A percentile compares a stretch with the other conserved stretches of the same genome.
These are phyloP conservation scores for Raja brachyura DNA, from an alignment of 2,113 vertebrate species.

Conservation along the genomic window DNA sequence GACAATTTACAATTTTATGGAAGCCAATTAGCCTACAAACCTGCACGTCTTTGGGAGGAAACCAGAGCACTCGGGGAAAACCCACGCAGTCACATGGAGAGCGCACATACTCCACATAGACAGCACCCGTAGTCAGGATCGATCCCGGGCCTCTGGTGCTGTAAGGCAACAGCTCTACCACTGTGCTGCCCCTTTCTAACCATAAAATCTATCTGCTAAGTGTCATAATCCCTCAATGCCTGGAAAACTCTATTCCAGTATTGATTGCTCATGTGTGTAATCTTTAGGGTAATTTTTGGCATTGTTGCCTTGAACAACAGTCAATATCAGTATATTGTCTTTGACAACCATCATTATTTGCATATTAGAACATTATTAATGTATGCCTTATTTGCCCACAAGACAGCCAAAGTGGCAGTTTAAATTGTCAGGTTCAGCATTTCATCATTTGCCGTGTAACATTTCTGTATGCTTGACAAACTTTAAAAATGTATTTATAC, in stretches of 20 bases:
- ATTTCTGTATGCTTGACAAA: slow-evolving; percentile 44
- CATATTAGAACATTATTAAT: slow-evolving; percentile 37
- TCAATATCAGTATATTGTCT: slow-evolving; percentile 35
- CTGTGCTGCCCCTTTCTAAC: no score
- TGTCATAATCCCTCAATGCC: not conserved
- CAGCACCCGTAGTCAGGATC: no score
- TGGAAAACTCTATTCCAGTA: slow-evolving; percentile 3
- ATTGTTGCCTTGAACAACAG: slow-evolving; percentile 6
- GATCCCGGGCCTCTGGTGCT: no score
- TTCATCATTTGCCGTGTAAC: slow-evolving; percentile 18
- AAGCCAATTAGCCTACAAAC: no score
- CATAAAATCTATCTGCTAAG: not conserved
- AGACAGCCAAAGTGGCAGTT: slow-evolving; percentile 23
- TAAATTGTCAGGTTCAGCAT: slow-evolving; percentile 33
- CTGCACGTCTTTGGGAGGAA: no score
- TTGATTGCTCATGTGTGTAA: slow-evolving; percentile 25
- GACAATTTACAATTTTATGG: no score
- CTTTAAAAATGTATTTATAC: slow-evolving; percentile 51
- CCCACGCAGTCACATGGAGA: no score
- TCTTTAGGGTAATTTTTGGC: slow-evolving; percentile 26
- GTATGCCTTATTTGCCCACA: slow-evolving; percentile 27
- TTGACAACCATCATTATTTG: slow-evolving; percentile 32
- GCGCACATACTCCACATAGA: no score
- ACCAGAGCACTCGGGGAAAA: no score
- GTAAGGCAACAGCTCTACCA: no score